A percentile compares a stretch with the other conserved stretches of the same genome.
phyloP scores from a whole-genome alignment of 2,888 invertebrate genomes.

The Lasius fuliginosus region DNA sequence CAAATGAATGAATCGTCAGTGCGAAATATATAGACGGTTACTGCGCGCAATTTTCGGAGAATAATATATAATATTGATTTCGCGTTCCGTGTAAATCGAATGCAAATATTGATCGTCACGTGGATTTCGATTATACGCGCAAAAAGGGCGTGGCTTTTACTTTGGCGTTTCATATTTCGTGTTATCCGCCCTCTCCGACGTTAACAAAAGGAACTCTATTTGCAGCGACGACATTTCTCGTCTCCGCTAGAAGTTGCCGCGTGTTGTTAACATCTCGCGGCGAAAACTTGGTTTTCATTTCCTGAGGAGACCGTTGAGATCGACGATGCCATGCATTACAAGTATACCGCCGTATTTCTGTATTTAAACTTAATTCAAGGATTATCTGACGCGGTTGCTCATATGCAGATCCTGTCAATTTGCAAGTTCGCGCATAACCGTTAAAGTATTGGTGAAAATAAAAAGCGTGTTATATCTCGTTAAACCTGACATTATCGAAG shows the following conservation, averaged over 20 bases:
- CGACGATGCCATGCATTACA: conserved; percentile 35
- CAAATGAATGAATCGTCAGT: conserved; percentile 55
- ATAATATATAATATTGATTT: conserved; percentile 55
- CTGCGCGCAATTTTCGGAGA: conserved; percentile 50
- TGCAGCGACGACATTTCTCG: conserved; percentile 35
- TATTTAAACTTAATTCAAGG: conserved; percentile 56
- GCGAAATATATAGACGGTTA: conserved; percentile 48
- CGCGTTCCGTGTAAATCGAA: conserved; percentile 30
- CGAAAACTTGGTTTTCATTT: conserved; percentile 67
- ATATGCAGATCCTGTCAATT: conserved; percentile 26
- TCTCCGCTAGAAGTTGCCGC: conserved; percentile 22
- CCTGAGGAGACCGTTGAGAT: conserved; percentile 18
- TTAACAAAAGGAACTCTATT: conserved; percentile 61
- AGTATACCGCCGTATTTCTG: conserved; percentile 8
- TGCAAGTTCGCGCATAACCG: not conserved
- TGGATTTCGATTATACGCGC: conserved; percentile 43
- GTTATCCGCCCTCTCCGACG: conserved; percentile 45
- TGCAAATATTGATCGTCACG: conserved; percentile 64
- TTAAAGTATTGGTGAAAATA: not conserved
- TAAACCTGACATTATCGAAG: conserved; percentile 22
- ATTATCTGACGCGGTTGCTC: conserved; percentile 28
- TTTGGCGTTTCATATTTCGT: conserved; percentile 24
- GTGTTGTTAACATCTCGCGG: conserved; percentile 55
- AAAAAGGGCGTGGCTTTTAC: conserved; percentile 44
- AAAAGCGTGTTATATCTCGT: not conserved